These are phyloP conservation scores for Gulo gulo DNA, from an alignment of 2,113 vertebrate genomes.

Conservation along the genomic window DNA sequence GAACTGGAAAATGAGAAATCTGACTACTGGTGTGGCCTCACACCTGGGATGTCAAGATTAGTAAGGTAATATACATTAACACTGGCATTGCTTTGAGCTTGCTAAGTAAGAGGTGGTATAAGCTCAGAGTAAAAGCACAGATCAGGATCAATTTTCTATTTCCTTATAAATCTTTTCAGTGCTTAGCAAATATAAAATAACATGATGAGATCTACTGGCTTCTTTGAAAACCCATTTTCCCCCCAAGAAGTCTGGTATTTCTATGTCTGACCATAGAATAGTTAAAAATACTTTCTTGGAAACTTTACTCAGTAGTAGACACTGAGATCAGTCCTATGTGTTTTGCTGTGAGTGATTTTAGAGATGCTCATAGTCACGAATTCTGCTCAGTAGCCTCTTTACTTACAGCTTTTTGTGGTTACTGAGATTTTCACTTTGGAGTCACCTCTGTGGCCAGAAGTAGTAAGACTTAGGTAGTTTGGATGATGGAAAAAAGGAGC, in stretches of 20 bases:
- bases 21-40: slow-evolving; percentile 31
- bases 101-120: slow-evolving; percentile 37
- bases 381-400: background rate
- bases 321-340: background rate
- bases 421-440: slow-evolving; percentile 19
- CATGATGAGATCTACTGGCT: background rate
- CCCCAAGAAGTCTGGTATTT: slow-evolving; percentile 26
- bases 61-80: slow-evolving; percentile 26
- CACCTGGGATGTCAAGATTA: slow-evolving; percentile 46
- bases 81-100: background rate
- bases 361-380: background rate
- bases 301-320: background rate
- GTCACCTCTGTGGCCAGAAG: background rate
- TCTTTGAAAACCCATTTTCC: background rate
- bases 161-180: background rate
- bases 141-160: slow-evolving; percentile 55
- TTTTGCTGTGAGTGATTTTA: slow-evolving; percentile 15
- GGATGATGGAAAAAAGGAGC: background rate
- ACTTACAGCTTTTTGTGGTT: background rate
- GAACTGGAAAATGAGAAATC: slow-evolving; percentile 62
- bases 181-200: slow-evolving; percentile 24
- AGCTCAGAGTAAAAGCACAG: slow-evolving; percentile 37
- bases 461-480: background rate
- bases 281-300: slow-evolving; percentile 12
- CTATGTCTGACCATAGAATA: background rate